Percentiles rank a stretch among this genome's conserved stretches.
phyloP scores from a whole-genome alignment of 1,140 invertebrate genomes.

The Micrasema minimum region DNA sequence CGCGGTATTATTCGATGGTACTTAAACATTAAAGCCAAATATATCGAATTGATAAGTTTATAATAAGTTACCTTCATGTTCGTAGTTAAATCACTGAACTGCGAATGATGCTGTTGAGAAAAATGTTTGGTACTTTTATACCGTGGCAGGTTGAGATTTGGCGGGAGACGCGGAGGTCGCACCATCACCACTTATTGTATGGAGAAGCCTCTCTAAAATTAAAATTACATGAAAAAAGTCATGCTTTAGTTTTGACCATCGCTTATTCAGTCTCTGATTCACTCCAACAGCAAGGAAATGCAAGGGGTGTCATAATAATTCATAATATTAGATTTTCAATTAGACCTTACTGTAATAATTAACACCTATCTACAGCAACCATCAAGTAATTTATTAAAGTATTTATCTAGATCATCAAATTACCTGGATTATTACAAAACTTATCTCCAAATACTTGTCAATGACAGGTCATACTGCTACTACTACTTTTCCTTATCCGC shows the following conservation, averaged over 20 bases:
- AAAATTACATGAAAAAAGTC: slow-evolving; percentile 37
- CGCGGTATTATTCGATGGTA: no score
- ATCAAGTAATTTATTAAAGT: background rate
- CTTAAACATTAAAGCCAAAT: no score
- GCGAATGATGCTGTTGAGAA: slow-evolving; percentile 47
- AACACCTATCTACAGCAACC: background rate
- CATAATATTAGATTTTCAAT: background rate
- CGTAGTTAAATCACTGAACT: slow-evolving; percentile 44
- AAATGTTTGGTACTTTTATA: slow-evolving; percentile 47
- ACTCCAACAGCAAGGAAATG: slow-evolving; percentile 24
- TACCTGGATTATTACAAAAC: background rate
- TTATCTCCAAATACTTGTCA: background rate
- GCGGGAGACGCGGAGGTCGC: slow-evolving; percentile 33
- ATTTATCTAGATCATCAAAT: background rate
- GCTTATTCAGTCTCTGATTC: background rate
- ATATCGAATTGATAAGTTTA: no score
- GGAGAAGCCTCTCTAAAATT: slow-evolving; percentile 47
- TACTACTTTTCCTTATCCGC: no score
- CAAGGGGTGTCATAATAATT: slow-evolving; percentile 20
- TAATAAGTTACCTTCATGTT: slow-evolving; percentile 51
- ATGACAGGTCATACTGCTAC: background rate
- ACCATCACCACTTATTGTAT: slow-evolving; percentile 27
- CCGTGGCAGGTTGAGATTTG: slow-evolving; percentile 27
- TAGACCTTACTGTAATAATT: background rate
- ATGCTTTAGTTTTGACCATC: slow-evolving; percentile 34